Percentiles rank a stretch among this genome's conserved stretches.
These are phyloP conservation scores for Drosophila phalerata DNA, from an alignment of 2,888 invertebrate species.

Conservation along the genomic window DNA sequence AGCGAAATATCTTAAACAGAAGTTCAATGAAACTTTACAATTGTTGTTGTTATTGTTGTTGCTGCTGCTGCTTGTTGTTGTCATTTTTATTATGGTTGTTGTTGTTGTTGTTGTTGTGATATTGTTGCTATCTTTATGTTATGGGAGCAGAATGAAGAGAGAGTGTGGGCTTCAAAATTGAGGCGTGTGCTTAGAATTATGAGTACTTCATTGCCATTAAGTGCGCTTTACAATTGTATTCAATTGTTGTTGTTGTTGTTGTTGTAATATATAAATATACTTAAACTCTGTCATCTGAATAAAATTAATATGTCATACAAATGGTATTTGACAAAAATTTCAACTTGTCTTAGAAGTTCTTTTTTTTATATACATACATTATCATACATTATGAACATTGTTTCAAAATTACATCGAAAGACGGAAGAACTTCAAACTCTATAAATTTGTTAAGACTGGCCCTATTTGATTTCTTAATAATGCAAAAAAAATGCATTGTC, in stretches of 20 bases:
- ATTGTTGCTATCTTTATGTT: background rate
- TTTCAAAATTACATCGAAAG: background rate
- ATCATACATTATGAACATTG: too few species aligned
- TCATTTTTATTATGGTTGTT: slow-evolving; percentile 7
- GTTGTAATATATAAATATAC: slow-evolving; percentile 1
- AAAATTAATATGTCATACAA: background rate
- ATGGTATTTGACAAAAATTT: background rate
- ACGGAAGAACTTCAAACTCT: too few species aligned
- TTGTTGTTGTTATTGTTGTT: slow-evolving; percentile 28
- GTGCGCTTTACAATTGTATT: slow-evolving; percentile 20
- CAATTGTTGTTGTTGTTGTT: too few species aligned
- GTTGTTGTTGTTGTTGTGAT: background rate
- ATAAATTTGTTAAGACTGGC: too few species aligned
- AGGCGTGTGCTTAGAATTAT: slow-evolving; percentile 47
- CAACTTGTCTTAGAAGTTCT: background rate
- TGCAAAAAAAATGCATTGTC: background rate
- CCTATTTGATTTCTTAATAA: background rate
- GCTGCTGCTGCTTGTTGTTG: slow-evolving; percentile 8
- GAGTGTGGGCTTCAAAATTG: slow-evolving; percentile 21
- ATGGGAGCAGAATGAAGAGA: background rate
- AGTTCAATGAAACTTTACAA: slow-evolving; percentile 68
- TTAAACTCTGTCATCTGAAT: background rate
- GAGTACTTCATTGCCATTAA: slow-evolving; percentile 20
- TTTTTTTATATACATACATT: too few species aligned
- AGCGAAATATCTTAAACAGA: slow-evolving; percentile 63